Conservation (phyloP, 2,113 vertebrate genomes). For the Lagopus leucura region DNA sequence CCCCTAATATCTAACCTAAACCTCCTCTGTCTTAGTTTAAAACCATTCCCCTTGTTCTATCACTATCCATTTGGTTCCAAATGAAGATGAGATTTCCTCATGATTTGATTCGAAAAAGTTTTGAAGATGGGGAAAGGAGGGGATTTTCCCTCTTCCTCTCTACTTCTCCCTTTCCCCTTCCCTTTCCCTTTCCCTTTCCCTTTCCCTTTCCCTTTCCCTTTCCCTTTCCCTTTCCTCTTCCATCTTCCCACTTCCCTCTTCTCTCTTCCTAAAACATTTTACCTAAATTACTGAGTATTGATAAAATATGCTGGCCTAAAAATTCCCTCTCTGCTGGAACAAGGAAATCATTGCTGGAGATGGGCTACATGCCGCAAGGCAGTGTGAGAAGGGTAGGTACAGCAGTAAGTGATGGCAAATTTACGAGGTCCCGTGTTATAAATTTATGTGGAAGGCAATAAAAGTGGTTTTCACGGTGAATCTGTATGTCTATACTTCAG, state of each 20-base stretch:
- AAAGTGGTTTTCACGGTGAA: conserved; percentile 15
- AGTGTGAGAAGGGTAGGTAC: neutral
- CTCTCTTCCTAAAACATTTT: neutral
- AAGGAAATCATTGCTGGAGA: neutral
- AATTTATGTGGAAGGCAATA: neutral
- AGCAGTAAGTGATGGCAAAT: conserved; percentile 13
- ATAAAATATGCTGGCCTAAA: neutral
- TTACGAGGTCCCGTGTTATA: conserved; percentile 1
- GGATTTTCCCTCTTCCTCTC: neutral
- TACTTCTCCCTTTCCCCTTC: neutral
- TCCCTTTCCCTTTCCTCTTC: neutral
- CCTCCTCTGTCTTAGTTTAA: too few species aligned
- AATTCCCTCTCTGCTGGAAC: neutral
- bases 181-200: neutral
- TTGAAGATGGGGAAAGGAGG: neutral
- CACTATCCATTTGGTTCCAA: neutral
- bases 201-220: too few species aligned
- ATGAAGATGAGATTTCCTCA: neutral
- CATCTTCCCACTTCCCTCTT: neutral
- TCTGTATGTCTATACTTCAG: neutral
- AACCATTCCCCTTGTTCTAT: too few species aligned
- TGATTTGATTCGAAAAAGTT: neutral
- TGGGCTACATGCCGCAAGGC: neutral
- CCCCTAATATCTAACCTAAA: too few species aligned
- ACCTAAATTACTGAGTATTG: neutral